These are phyloP conservation scores for Limnephilus auricula DNA, from an alignment of 2,888 invertebrate species.

Conservation along the genomic window DNA sequence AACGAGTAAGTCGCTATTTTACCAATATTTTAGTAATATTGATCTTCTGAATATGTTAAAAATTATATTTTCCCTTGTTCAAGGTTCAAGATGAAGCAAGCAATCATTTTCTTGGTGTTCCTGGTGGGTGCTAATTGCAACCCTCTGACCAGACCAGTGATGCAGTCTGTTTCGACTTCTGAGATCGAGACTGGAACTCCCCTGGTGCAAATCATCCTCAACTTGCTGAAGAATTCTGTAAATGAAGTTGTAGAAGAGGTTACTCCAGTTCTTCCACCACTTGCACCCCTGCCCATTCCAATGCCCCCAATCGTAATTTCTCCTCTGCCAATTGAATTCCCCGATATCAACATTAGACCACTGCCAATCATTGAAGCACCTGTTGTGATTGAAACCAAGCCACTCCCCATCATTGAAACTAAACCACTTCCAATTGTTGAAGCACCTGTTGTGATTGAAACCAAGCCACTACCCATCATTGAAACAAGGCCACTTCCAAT, in stretches of 20 bases:
- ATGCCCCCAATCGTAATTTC: not conserved
- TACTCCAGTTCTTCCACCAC: constrained; percentile 16
- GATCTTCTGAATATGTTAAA: not conserved
- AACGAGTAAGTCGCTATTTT: not conserved
- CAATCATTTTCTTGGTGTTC: constrained; percentile 21
- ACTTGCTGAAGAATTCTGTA: constrained; percentile 8
- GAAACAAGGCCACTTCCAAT: not conserved
- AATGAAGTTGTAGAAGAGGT: not conserved
- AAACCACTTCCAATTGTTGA: too few relatives aligned
- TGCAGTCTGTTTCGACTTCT: not conserved
- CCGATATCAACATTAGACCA: not conserved
- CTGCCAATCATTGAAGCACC: not conserved
- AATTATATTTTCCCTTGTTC: not conserved
- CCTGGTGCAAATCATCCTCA: constrained; percentile 49
- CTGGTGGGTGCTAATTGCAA: constrained; percentile 31
- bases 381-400: too few relatives aligned
- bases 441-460: not conserved
- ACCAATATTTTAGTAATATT: not conserved
- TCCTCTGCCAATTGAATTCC: not conserved
- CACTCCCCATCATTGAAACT: too few relatives aligned
- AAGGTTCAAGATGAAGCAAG: constrained; percentile 34
- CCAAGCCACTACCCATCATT: not conserved
- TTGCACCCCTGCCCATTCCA: not conserved
- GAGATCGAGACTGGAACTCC: constrained; percentile 33
- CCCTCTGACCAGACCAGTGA: not conserved